Base-by-base conservation (phyloP, 92 coral and sea anemone species). In the Blastomussa wellsi region DNA sequence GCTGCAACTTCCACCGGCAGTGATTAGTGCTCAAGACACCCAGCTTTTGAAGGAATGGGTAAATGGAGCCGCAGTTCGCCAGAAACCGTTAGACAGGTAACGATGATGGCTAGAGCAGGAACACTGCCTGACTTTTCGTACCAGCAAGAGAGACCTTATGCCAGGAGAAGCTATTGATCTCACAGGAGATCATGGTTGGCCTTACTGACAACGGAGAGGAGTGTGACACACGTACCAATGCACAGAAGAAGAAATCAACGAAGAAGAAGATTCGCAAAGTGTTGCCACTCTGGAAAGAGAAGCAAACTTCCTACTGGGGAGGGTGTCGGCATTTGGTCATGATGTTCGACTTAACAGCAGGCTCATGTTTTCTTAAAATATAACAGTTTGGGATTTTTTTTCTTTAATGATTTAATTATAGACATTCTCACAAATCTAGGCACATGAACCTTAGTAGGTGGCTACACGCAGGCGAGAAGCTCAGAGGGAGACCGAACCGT, bases 31-130 rank as follows among this genome's bases (percentile, higher is more conserved):
- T 17, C 83, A 77, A 29, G 89, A 86, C 42, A 79, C 89, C 77
- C 90, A 86, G 76, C 86, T 26, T 16, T 79, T 86, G 90, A 86
- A 44, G 79, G 86, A 86, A 49, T 80, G 90, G 89, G 89, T 80
- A 79, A 85, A 86, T 72, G 62, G 89, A 19, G 85, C 80, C 32
- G 62, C 89, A 48, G 89, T 86, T 48, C 89, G 85, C 19, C 85
- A 86, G 55, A 51, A 78, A 66, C 84, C n/a, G 89, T 86, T 48
- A n/a, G 88, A 65, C 79, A 82, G 29, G 72, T 71, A 69, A 82
- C 71, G 39, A 82, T 79, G 17, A 84, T 69, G 88, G 83, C 88
- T 39, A 77, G 88, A 24, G 88, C 83, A 4, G 83, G 77, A 38
- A 77, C 83, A 4, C 62, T 85, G 32, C 79, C 79, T 24, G 44